Base-by-base conservation (phyloP, 2,888 invertebrate species). In the Erebia epiphron region DNA sequence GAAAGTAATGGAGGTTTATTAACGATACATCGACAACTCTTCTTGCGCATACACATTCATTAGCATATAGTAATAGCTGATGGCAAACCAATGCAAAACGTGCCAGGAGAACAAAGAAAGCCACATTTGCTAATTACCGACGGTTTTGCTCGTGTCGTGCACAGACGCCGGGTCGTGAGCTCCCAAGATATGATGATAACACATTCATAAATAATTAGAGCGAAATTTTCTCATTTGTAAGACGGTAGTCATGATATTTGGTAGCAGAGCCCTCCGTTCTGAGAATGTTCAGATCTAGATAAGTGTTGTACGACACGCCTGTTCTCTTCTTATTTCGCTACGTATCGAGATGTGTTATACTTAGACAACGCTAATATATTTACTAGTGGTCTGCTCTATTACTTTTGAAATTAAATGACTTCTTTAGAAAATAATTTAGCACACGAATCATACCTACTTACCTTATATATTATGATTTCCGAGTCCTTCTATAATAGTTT, bases 171-270 rank as follows among this genome's bases (percentile, higher is more conserved):
- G 91, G 87, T 92, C 92, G 93, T 92, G 93, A 92, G 92, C 89
- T 86, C 86, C 81, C 78, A 81, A 92, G 92, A 93, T 93, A 92
- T 93, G 91, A 92, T 85, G 93, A 93, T 93, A 93, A 92, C 92
- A 92, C 93, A 93, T 92, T 93, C 93, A 93, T 93, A 93, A 93
- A 93, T 93, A 93, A 93, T 93, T 93, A 93, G 93, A 93, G 92
- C 90, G 88, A 93, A 93, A 92, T 93, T 93, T 93, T 93, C 93
- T 92, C 93, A 93, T 93, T 93, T 93, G 93, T 93, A 92, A 91
- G 90, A 90, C 91, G 89, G 90, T 88, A 91, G 91, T 88, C 92
- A 91, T 91, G 93, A 93, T 93, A 93, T 93, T 93, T 92, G 92
- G 92, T 88, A 84, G 90, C 89, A 84, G 87, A 86, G 85, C 85